Percentiles rank a stretch among this genome's conserved stretches.
Conservation (phyloP, 2,888 invertebrate species). For the Metacarcinus magister region DNA sequence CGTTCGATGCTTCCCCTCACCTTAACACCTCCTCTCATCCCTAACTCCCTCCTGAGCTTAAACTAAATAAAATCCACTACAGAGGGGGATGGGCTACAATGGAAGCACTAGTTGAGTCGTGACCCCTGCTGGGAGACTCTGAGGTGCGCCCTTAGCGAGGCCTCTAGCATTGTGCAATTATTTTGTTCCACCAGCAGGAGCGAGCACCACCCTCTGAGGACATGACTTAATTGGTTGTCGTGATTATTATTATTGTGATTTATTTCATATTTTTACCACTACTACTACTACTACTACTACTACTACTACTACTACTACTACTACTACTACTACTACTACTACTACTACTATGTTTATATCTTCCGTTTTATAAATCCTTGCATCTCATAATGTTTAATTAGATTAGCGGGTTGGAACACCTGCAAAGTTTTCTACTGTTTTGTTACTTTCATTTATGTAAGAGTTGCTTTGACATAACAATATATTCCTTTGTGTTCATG, state of each 20-base stretch:
- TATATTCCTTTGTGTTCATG: no score
- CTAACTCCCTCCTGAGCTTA: not conserved
- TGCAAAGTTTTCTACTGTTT: no score
- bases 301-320: not conserved
- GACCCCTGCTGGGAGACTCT: not conserved
- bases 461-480: no score
- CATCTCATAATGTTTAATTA: not conserved
- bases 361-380: not conserved
- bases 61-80: not conserved
- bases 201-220: not conserved
- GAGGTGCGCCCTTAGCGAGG: not conserved
- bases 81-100: not conserved
- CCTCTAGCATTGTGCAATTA: not conserved
- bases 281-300: not conserved
- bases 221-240: not conserved
- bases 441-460: no score
- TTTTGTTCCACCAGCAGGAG: not conserved
- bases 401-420: not conserved
- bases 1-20: not conserved
- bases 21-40: no score
- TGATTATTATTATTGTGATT: not conserved
- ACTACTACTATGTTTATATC: not conserved
- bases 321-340: not conserved
- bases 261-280: not conserved
- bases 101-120: not conserved